These are phyloP conservation scores for Drosophila antonietae DNA, from an alignment of 2,888 invertebrate species.

Conservation along the genomic window DNA sequence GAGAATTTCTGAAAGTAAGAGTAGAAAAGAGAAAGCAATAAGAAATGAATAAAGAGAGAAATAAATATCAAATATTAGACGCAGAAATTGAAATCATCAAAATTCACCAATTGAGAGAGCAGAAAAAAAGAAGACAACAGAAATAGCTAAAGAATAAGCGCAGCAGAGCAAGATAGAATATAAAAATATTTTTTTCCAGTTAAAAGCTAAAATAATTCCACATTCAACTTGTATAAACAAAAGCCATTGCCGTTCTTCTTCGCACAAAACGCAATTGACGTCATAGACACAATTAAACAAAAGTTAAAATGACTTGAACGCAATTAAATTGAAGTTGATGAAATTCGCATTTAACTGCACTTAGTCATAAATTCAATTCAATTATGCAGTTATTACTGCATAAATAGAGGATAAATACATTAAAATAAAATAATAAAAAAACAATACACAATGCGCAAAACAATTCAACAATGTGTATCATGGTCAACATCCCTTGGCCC, in stretches of 20 bases:
- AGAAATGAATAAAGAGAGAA: background rate
- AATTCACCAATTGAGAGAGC: background rate
- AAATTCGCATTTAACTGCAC: background rate
- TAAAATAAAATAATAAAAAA: background rate
- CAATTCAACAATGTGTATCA: conserved; percentile 12
- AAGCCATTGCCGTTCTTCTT: background rate
- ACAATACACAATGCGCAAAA: background rate
- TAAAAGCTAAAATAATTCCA: background rate
- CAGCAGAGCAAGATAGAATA: background rate
- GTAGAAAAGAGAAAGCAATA: background rate
- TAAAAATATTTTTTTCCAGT: background rate
- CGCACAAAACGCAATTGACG: background rate
- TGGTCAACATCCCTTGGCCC: conserved; percentile 8
- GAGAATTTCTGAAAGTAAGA: background rate
- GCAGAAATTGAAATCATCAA: background rate
- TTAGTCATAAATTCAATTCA: background rate
- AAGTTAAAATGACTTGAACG: background rate
- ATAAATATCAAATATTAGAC: background rate
- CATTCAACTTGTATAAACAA: conserved; percentile 3
- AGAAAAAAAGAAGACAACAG: background rate
- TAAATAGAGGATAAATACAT: background rate
- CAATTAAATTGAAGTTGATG: background rate
- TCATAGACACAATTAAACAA: background rate
- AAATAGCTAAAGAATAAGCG: background rate
- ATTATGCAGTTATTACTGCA: background rate